Percentiles rank a stretch among this genome's conserved stretches.
Evolutionary conservation across 2,113 vertebrate genomes (phyloP).

Genomic region (Aldabrachelys gigantea): DNA sequence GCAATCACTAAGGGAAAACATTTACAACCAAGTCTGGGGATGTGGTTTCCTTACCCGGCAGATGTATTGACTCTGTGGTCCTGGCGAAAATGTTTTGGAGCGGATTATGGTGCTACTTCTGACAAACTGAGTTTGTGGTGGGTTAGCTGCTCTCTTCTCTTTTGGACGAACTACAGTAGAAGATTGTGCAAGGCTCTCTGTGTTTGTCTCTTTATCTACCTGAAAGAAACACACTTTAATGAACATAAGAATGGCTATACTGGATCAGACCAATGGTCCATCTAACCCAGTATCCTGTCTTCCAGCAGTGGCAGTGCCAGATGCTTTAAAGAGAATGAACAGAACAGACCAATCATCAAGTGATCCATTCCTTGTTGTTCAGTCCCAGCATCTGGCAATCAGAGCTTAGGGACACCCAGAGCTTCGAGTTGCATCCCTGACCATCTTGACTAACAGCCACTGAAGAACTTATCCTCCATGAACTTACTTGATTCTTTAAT

Average conservation of each 20-base stretch:
- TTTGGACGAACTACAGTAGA: slow-evolving; percentile 92
- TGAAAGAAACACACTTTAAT: slow-evolving; percentile 58
- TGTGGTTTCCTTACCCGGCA: slow-evolving; percentile 87
- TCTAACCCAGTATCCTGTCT: background rate
- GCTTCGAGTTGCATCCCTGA: background rate
- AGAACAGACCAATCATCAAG: background rate
- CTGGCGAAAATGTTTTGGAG: slow-evolving; percentile 97
- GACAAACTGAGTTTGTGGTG: slow-evolving; percentile 88
- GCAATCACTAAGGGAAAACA: background rate
- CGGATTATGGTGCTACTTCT: slow-evolving; percentile 96
- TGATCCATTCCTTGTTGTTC: background rate
- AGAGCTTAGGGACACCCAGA: background rate
- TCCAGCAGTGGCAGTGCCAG: background rate
- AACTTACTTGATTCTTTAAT: background rate
- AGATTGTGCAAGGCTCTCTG: slow-evolving; percentile 77
- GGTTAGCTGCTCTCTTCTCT: slow-evolving; percentile 84
- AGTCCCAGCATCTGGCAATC: background rate
- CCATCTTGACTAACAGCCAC: background rate
- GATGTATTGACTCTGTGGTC: slow-evolving; percentile 97
- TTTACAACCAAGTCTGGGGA: background rate
- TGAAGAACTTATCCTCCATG: background rate
- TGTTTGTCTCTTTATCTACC: slow-evolving; percentile 94
- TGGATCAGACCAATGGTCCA: background rate
- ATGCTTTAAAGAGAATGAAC: background rate
- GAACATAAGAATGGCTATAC: background rate